Base-by-base conservation (phyloP, 53 echinoderm and acorn worm genomes). In the Henricia sp. region DNA sequence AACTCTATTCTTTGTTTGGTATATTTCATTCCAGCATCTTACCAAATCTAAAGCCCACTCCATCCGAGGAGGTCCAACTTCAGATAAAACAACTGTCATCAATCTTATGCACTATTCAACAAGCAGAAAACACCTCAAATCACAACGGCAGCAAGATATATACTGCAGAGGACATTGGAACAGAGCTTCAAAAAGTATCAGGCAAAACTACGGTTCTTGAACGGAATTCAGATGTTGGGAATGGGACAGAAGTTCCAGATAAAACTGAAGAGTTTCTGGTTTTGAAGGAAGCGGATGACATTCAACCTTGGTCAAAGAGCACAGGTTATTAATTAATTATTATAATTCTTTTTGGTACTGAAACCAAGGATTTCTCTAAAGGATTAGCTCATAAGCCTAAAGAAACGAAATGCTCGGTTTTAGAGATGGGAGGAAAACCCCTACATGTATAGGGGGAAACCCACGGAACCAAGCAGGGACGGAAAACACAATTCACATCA, bases 271-370 rank as follows among this genome's bases (percentile, higher is more conserved):
- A 6, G 16, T 34, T 43, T 20, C 5, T n/a, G n/a, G 25, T 63
- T 21, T 57, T 80, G 14, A 33, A 43, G 35, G 80, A 80, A 80
- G 19, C 21, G 10, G 80, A 80, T 0, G 26, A 43, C 46, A 48
- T 62, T 64, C 42, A 50, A 19, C 80, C 80, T 1, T 80, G 80
- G 80, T 63, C 80, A 0, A 20, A 30, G 32, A 80, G 80, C 24
- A 80, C 80, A 63, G 80, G 80, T 80, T n/a, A n/a, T n/a, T n/a
- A n/a, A n/a, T n/a, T n/a, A n/a, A n/a, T n/a, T n/a, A n/a, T n/a
- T n/a, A n/a, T n/a, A n/a, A n/a, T n/a, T n/a, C n/a, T n/a, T n/a
- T n/a, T n/a, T n/a, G n/a, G n/a, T n/a, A n/a, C n/a, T n/a, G n/a
- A n/a, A n/a, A n/a, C n/a, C n/a, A n/a, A n/a, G n/a, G n/a, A n/a